Base-by-base conservation (phyloP, 1,140 invertebrate genomes). In the Maniola jurtina region DNA sequence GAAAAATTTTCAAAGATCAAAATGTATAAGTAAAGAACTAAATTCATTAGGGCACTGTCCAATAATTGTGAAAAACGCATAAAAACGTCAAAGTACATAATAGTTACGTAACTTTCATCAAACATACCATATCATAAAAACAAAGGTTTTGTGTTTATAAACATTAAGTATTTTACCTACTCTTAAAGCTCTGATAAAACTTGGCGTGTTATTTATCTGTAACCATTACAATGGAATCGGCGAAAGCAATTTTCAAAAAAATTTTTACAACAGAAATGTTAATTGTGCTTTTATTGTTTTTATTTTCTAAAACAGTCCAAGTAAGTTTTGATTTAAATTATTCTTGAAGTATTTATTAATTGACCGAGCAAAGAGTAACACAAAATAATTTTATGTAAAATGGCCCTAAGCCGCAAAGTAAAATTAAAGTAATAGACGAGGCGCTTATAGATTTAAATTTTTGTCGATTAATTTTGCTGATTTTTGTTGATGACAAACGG, bases 11-110 rank as follows among this genome's bases (percentile, higher is more conserved):
- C 47, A 76, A 1, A 89, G 84, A 71, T 71, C 72, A n/a, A 84
- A 84, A 69, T 90, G 88, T 74, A 72, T 72, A 25, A 65, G 67
- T 14, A 89, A 89, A 73, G 83, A 84, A 63, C 61, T 86, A 34
- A 76, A 72, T 61, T 25, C 66, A 33, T 68, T 61, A 10, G 82
- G 85, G 36, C 84, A 90, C 72, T 89, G 88, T 75, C 61, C 70
- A 59, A 80, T 75, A 59, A 80, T 75, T 69, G 61, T 69, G 64
- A 88, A 83, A 74, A 75, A 71, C 55, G n/a, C n/a, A 55, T 67
- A 8, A 81, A 85, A 80, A 50, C 70, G n/a, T n/a, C n/a, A n/a
- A n/a, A n/a, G n/a, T 64, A 63, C 75, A 72, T 81, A 79, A 75
- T 58, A 25, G 45, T 73, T 70, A 70, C 62, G 71, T 71, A 72